phyloP scores from a whole-genome alignment of 2,888 invertebrate species.

The Alsophila aescularia region DNA sequence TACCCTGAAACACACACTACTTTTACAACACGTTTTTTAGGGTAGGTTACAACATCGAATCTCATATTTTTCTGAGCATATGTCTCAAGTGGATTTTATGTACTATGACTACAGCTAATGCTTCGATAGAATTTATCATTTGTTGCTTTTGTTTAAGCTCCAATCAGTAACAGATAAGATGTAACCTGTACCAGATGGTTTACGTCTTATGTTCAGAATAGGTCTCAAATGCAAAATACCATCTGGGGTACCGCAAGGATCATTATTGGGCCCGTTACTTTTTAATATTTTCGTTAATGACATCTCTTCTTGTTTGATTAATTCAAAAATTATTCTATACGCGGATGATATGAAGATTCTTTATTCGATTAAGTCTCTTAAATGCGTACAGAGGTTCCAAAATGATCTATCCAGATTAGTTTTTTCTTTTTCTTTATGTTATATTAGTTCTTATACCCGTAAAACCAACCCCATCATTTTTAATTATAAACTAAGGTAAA shows the following conservation, averaged over 20 bases:
- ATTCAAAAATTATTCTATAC: slow-evolving; percentile 11
- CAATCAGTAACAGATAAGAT: slow-evolving; percentile 4
- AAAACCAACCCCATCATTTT: background rate
- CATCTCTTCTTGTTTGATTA: slow-evolving; percentile 4
- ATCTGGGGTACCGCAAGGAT: slow-evolving; percentile 9
- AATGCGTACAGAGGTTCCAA: slow-evolving; percentile 3
- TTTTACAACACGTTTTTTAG: slow-evolving; percentile 15
- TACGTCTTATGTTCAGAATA: slow-evolving; percentile 17
- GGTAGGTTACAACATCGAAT: slow-evolving; percentile 19
- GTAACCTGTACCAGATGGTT: slow-evolving; percentile 16
- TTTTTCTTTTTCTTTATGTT: slow-evolving; percentile 1
- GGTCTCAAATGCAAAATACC: slow-evolving; percentile 17
- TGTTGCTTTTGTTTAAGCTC: slow-evolving; percentile 2
- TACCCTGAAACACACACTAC: slow-evolving; percentile 1
- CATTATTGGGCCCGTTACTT: background rate
- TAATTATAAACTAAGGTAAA: too few relatives aligned
- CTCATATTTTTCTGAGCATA: background rate
- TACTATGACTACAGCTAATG: slow-evolving; percentile 16
- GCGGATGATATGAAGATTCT: slow-evolving; percentile 1
- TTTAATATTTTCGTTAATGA: slow-evolving; percentile 5
- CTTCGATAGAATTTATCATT: slow-evolving; percentile 18
- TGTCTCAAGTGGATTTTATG: slow-evolving; percentile 18
- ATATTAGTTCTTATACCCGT: background rate
- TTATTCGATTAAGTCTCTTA: background rate
- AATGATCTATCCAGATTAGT: slow-evolving; percentile 6